A percentile compares a stretch with the other conserved stretches of the same genome.
These are phyloP conservation scores for Siniperca knerii DNA, from an alignment of 2,113 vertebrate species.

Conservation along the genomic window DNA sequence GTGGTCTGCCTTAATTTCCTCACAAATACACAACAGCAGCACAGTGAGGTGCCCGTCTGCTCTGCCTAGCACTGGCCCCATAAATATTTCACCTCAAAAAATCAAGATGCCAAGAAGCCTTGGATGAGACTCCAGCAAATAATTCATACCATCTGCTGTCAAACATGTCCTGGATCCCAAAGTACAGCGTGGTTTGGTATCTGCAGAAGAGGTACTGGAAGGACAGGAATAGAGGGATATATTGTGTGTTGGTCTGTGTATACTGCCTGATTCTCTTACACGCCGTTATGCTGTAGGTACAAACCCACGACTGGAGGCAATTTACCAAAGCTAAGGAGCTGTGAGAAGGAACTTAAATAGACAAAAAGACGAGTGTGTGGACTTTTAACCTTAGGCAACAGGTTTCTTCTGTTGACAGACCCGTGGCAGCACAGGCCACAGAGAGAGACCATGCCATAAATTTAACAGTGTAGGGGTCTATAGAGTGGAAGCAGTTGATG, in stretches of 20 bases:
- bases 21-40: constrained; percentile 63
- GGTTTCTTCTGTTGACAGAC: constrained; percentile 62
- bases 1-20: constrained; percentile 70
- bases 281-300: constrained; percentile 54
- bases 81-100: constrained; percentile 77
- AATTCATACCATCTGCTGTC: constrained; percentile 79
- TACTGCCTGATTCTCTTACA: constrained; percentile 42
- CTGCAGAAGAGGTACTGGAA: constrained; percentile 34
- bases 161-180: constrained; percentile 42
- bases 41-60: constrained; percentile 39
- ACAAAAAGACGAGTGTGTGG: constrained; percentile 64
- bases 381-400: constrained; percentile 63
- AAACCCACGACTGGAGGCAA: constrained; percentile 57
- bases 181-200: constrained; percentile 48
- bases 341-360: constrained; percentile 27
- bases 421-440: constrained; percentile 37
- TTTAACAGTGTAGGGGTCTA: constrained; percentile 48
- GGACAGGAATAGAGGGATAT: constrained; percentile 44
- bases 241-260: constrained; percentile 50
- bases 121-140: constrained; percentile 67
- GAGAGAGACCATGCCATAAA: constrained; percentile 38
- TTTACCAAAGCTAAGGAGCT: constrained; percentile 50
- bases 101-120: constrained; percentile 62
- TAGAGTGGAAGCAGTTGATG: constrained; percentile 33
- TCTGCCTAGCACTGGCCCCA: constrained; percentile 44